A percentile compares a stretch with the other conserved stretches of the same genome.
These are phyloP conservation scores for Macropis europaea DNA, from an alignment of 2,888 invertebrate genomes.

Conservation along the genomic window DNA sequence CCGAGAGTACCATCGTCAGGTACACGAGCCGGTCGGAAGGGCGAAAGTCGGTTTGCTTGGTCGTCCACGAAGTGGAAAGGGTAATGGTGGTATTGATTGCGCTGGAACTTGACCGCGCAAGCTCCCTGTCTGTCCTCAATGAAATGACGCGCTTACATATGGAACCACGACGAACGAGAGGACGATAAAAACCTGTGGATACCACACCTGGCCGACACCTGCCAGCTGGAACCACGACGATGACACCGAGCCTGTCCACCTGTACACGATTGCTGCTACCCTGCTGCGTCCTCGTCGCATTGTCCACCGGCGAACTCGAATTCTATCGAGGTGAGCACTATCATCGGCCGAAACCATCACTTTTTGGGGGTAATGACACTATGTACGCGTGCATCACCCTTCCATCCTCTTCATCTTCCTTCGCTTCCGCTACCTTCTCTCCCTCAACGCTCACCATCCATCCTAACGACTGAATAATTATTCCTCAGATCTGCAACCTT, in stretches of 20 bases:
- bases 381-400: background rate
- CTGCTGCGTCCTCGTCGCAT: conserved; percentile 63
- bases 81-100: conserved; percentile 66
- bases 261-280: conserved; percentile 60
- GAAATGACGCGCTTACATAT: conserved; percentile 75
- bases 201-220: conserved; percentile 52
- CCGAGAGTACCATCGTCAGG: too few species aligned
- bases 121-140: conserved; percentile 69
- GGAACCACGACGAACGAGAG: conserved; percentile 58
- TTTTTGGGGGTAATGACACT: conserved; percentile 51
- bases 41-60: conserved; percentile 16
- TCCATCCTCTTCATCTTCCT: background rate
- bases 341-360: conserved; percentile 26
- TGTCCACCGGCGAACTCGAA: conserved; percentile 70
- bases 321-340: conserved; percentile 72
- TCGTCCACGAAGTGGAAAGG: conserved; percentile 26
- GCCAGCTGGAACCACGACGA: conserved; percentile 49
- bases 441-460: background rate
- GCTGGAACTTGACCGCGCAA: conserved; percentile 71
- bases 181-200: conserved; percentile 58
- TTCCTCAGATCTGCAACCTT: too few species aligned
- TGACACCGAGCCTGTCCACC: conserved; percentile 54
- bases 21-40: conserved; percentile 20
- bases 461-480: too few species aligned
- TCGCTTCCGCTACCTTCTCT: background rate